These are phyloP conservation scores for Mastomys natalensis DNA, from an alignment of 2,113 vertebrate genomes.

Conservation along the genomic window DNA sequence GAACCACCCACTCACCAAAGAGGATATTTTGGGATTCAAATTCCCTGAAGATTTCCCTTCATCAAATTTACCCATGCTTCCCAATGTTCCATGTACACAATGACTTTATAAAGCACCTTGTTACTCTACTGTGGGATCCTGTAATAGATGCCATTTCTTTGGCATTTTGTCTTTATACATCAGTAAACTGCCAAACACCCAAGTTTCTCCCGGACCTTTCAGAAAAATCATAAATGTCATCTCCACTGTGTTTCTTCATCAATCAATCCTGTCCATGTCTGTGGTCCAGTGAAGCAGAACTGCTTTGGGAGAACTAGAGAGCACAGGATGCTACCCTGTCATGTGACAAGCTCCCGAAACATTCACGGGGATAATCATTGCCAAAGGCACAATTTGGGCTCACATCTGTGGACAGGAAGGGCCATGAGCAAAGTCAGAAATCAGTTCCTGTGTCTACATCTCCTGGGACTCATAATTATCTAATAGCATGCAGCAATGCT, in stretches of 20 bases:
- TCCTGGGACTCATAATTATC: background rate
- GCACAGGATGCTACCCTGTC: background rate
- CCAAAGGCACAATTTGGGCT: background rate
- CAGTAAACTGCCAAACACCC: slow-evolving; percentile 60
- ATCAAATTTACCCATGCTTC: background rate
- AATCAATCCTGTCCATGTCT: slow-evolving; percentile 51
- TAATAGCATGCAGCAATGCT: background rate
- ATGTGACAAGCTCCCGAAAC: rapidly evolving
- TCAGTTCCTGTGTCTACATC: background rate
- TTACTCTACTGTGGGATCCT: background rate
- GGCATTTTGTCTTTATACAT: slow-evolving; percentile 31
- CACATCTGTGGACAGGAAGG: background rate
- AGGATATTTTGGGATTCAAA: background rate
- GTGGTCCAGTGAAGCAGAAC: slow-evolving; percentile 1
- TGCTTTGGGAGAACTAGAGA: background rate
- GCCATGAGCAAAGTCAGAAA: slow-evolving; percentile 11
- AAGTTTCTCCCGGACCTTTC: slow-evolving; percentile 33
- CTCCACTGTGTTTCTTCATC: slow-evolving; percentile 57
- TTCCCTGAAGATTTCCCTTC: background rate
- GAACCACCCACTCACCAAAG: background rate
- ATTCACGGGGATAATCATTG: background rate
- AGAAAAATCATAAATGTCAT: slow-evolving; percentile 70
- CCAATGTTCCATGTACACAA: background rate
- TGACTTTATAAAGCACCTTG: background rate
- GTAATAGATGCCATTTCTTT: slow-evolving; percentile 5